These are phyloP conservation scores for Scrobipalpa atriplicella DNA, from an alignment of 2,888 invertebrate genomes.

Conservation along the genomic window DNA sequence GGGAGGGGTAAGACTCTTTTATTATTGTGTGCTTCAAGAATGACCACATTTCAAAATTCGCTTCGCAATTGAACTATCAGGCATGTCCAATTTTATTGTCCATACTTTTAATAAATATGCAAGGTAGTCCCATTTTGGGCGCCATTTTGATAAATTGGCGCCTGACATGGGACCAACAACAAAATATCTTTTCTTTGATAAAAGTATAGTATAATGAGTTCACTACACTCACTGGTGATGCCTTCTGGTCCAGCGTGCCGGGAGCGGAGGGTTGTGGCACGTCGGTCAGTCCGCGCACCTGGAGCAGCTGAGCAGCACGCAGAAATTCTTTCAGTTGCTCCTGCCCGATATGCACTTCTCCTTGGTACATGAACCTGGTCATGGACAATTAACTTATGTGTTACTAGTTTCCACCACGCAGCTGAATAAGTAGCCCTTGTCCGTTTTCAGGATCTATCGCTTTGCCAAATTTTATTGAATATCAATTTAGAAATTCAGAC, in stretches of 20 bases:
- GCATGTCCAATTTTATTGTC: too few relatives aligned
- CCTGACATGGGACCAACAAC: too few relatives aligned
- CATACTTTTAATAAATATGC: too few relatives aligned
- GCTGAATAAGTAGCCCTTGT: not conserved
- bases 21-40: not conserved
- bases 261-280: constrained; percentile 84
- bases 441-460: not conserved
- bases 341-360: constrained; percentile 94
- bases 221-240: constrained; percentile 84
- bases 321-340: constrained; percentile 93
- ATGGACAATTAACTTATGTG: not conserved
- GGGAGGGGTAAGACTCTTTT: not conserved
- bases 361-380: constrained; percentile 94
- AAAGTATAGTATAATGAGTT: too few relatives aligned
- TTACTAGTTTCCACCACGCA: not conserved
- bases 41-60: not conserved
- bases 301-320: constrained; percentile 93
- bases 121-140: too few relatives aligned
- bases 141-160: too few relatives aligned
- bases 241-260: constrained; percentile 84
- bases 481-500: too few relatives aligned
- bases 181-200: too few relatives aligned
- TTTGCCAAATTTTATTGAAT: not conserved
- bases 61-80: too few relatives aligned
- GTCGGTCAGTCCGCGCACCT: constrained; percentile 93